Evolutionary conservation across 2,888 invertebrate genomes (phyloP), one percentile per base, ranked within the genome.

Genomic region (Xanthia icteritia): DNA sequence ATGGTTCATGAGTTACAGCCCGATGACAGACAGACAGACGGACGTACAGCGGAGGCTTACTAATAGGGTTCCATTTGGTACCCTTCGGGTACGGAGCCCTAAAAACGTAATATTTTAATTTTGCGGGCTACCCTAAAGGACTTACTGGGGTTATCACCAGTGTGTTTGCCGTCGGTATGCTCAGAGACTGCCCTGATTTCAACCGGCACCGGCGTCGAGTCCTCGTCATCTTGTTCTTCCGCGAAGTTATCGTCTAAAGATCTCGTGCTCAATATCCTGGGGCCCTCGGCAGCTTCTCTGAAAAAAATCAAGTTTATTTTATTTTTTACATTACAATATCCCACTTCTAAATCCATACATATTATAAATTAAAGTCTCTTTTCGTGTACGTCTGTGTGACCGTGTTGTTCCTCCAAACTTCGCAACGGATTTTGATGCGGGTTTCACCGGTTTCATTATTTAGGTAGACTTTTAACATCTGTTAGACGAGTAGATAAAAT

Each of bases 111-210:
- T 15, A 15, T 15, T 45, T 45, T 45, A 15, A 5, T 45, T 45
- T 45, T 45, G 45, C 20, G 20, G 8, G 51, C 51, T 20, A 51
- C 20, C 20, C 51, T 51, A 20, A 48, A 13, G 0, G 1, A 77
- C 84, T 81, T 69, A 84, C 81, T 81, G 56, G 60, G 31, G 27
- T 66, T 72, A 9, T 69, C 75, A 17, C 17, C 20, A 45, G n/a
- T 69, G 15, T 72, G 31, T 54, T 36, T 70, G 13, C 2, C 54
- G 9, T 76, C 67, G 13, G 51, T 36, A 39, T 69, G 58, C 6
- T 79, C 63, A 13, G 27, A n/a, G 8, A 20, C 42, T 27, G 56
- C 54, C n/a, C 56, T 64, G 31, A 64, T 31, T 15, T 85, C 77
- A 23, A 56, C 48, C 1, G 63, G 54, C n/a, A 39, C 45, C 8